Percentiles rank a stretch among this genome's conserved stretches.
phyloP scores from a whole-genome alignment of 2,888 invertebrate genomes.

The Athalia cordata region DNA sequence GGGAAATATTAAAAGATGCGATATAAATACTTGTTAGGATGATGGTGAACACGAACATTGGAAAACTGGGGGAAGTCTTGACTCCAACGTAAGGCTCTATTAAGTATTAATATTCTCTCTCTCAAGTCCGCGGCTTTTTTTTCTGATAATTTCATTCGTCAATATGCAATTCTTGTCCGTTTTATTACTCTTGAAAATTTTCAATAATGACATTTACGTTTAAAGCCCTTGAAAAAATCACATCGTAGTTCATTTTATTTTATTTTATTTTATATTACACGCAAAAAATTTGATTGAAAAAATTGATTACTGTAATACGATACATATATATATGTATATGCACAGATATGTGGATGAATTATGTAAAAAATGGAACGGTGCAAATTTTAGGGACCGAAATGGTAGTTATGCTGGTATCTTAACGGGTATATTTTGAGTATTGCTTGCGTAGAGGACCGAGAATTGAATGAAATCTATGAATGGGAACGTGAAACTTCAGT shows the following conservation, averaged over 20 bases:
- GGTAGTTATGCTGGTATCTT: slow-evolving; percentile 3
- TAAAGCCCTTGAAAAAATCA: slow-evolving; percentile 58
- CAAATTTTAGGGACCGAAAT: slow-evolving; percentile 20
- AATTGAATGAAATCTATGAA: no score
- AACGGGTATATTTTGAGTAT: neutral
- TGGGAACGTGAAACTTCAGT: no score
- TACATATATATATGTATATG: neutral
- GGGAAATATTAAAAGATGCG: slow-evolving; percentile 12
- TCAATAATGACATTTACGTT: slow-evolving; percentile 49
- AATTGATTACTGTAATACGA: slow-evolving; percentile 40
- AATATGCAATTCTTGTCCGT: neutral
- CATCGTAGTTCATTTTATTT: slow-evolving; percentile 51
- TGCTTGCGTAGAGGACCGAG: no score
- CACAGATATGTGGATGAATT: neutral
- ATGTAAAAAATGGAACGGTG: slow-evolving; percentile 43
- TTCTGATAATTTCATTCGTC: neutral
- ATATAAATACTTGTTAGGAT: neutral
- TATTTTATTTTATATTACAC: slow-evolving; percentile 44
- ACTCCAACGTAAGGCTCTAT: slow-evolving; percentile 24
- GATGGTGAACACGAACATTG: slow-evolving; percentile 37
- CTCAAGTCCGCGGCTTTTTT: slow-evolving; percentile 1
- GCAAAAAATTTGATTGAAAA: slow-evolving; percentile 51
- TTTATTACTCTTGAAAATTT: slow-evolving; percentile 7
- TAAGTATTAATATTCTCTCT: slow-evolving; percentile 26
- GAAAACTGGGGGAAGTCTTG: slow-evolving; percentile 42